A percentile compares a stretch with the other conserved stretches of the same genome.
These are phyloP conservation scores for Perithous albicinctus DNA, from an alignment of 2,888 invertebrate genomes.

Conservation along the genomic window DNA sequence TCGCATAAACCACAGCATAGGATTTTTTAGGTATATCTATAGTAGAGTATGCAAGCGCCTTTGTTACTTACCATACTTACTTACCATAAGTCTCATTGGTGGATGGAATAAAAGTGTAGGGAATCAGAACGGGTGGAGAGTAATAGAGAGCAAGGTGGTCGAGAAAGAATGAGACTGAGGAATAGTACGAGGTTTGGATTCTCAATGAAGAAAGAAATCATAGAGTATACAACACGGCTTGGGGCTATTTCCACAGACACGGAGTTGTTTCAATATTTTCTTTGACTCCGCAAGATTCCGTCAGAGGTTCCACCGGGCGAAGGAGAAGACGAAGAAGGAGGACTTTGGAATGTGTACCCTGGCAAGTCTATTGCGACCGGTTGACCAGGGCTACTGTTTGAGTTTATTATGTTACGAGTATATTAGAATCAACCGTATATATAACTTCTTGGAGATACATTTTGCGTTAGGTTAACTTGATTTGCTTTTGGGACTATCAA, in stretches of 20 bases:
- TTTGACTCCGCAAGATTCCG: neutral
- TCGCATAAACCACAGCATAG: neutral
- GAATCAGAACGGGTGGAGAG: neutral
- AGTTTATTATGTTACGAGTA: neutral
- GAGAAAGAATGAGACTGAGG: neutral
- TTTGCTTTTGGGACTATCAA: neutral
- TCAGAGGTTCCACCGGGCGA: neutral
- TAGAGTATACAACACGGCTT: conserved; percentile 22
- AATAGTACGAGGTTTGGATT: neutral
- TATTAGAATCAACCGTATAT: neutral
- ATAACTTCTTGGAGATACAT: neutral
- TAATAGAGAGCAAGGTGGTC: neutral
- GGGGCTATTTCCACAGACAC: conserved; percentile 26
- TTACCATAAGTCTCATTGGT: conserved; percentile 12
- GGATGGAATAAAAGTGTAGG: neutral
- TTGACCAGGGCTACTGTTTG: neutral
- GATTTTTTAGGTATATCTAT: neutral
- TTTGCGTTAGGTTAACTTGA: neutral
- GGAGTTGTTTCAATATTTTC: conserved; percentile 26
- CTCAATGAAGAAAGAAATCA: conserved; percentile 17
- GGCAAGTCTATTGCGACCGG: neutral
- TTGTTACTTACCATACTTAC: conserved; percentile 3
- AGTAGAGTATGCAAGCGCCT: neutral
- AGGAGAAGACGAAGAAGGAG: neutral
- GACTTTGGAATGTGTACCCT: neutral